Percentiles rank a stretch among this genome's conserved stretches.
Conservation (phyloP, 2,113 vertebrate genomes). For the Ictidomys tridecemlineatus region DNA sequence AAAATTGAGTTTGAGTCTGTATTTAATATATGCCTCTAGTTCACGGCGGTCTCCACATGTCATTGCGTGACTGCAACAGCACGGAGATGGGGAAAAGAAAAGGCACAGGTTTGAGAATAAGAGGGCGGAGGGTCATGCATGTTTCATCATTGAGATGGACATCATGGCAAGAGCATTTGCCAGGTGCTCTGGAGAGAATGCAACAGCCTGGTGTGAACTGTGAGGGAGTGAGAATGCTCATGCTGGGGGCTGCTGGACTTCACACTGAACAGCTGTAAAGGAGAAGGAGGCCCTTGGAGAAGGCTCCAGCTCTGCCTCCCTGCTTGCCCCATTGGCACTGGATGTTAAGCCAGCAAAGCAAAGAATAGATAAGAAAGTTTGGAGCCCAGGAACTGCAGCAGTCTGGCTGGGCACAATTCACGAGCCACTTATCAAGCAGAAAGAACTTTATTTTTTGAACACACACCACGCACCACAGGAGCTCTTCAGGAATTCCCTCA, state of each 20-base stretch:
- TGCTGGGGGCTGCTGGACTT: not conserved
- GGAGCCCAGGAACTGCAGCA: too few relatives aligned
- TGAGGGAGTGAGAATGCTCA: rapidly evolving
- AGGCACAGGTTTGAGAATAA: not conserved
- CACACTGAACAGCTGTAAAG: too few relatives aligned
- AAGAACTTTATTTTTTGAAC: too few relatives aligned
- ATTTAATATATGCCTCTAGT: not conserved
- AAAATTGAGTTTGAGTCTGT: not conserved
- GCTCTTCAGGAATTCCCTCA: too few relatives aligned
- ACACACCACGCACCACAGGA: too few relatives aligned
- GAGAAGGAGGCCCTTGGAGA: not conserved
- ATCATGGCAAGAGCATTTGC: not conserved
- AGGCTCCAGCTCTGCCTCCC: too few relatives aligned
- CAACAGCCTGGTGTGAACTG: rapidly evolving
- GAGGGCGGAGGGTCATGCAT: not conserved
- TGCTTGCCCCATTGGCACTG: too few relatives aligned
- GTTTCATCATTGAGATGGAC: not conserved
- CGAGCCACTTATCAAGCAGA: too few relatives aligned
- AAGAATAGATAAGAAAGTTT: not conserved
- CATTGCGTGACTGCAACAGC: not conserved
- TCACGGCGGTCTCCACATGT: not conserved
- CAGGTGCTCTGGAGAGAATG: not conserved
- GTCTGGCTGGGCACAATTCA: too few relatives aligned
- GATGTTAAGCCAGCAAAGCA: not conserved
- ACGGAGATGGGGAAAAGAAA: not conserved